Evolutionary conservation across 2,888 invertebrate genomes (phyloP).

Genomic region (Drosophila neotestacea): DNA sequence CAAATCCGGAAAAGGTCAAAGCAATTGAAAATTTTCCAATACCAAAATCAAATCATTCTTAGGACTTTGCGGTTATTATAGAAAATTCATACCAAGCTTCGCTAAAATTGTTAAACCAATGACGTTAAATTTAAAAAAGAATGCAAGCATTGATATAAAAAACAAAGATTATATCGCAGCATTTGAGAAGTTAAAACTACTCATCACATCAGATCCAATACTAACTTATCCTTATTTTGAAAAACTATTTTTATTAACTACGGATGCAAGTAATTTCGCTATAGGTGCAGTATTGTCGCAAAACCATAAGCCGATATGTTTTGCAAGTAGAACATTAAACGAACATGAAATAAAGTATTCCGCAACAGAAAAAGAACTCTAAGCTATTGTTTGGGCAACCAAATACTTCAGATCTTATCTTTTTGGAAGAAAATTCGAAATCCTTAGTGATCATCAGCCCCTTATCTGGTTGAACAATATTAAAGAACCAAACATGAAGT

Average conservation of each 20-base stretch:
- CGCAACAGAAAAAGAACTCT: neutral
- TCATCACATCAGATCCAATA: neutral
- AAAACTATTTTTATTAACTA: neutral
- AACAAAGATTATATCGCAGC: neutral
- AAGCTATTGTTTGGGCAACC: too few species aligned
- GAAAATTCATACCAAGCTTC: neutral
- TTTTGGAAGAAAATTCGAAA: too few species aligned
- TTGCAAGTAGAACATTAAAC: neutral
- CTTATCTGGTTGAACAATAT: too few species aligned
- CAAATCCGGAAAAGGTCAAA: too few species aligned
- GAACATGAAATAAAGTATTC: neutral
- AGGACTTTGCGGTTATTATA: too few species aligned
- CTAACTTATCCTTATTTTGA: neutral
- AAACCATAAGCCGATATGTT: neutral
- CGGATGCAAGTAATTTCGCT: neutral
- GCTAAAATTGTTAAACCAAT: neutral
- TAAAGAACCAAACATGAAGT: too few species aligned
- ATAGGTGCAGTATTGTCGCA: neutral
- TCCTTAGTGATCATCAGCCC: neutral
- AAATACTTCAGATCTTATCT: too few species aligned
- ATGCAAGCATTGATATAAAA: neutral
- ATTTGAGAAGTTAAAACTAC: neutral
- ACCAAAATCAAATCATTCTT: too few species aligned
- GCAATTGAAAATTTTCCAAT: too few species aligned
- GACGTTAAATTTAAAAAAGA: neutral